Evolutionary conservation across 2,888 invertebrate species (phyloP), one percentile per base, ranked within the genome.

Genomic region (Chymomyza procnemis): DNA sequence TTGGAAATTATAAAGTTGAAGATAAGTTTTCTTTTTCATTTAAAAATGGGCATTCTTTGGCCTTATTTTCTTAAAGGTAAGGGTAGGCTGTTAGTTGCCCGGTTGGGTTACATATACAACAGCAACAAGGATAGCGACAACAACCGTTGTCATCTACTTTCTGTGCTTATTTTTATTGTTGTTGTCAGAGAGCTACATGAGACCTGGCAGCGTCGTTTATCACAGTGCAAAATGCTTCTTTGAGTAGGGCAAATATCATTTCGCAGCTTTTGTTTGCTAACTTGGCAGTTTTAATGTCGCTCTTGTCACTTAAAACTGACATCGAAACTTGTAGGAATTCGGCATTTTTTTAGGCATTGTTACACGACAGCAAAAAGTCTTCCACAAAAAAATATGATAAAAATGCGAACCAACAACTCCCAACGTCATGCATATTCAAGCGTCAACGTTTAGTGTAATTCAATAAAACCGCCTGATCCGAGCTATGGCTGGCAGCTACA

Each of bases 1-100:
- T 81, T 84, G 74, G 72, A 80, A 87, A 87, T 82, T 85, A 85
- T 87, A 87, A 87, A 82, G 87, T 87, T 82, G 85, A 71, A 85
- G 85, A 75, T 87, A 87, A 83, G 87, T 85, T 83, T 87, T 83
- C 16, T 50, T 16, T 26, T 41, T 41, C 34, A 41, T 41, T 41
- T 41, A 41, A 74, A 81, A 81, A 75, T 73, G 74, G 75, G 69
- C 34, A 41, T 9, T 12, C 12, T 12, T 41, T 41, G 34, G 47
- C n/a, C 47, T n/a, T 47, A 14, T n/a, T 47, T 16, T 50, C 1
- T 18, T 18, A 52, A 41, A 14, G 21, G 34, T 14, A 48, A 19
- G 65, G 67, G 61, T n/a, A n/a, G n/a, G n/a, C n/a, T n/a, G 52
- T 16, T 50, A 16, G 50, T n/a, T n/a, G 50, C 50, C 19, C 6